A percentile compares a stretch with the other conserved stretches of the same genome.
phyloP scores from a whole-genome alignment of 1,140 invertebrate species.

The Listronotus bonariensis region DNA sequence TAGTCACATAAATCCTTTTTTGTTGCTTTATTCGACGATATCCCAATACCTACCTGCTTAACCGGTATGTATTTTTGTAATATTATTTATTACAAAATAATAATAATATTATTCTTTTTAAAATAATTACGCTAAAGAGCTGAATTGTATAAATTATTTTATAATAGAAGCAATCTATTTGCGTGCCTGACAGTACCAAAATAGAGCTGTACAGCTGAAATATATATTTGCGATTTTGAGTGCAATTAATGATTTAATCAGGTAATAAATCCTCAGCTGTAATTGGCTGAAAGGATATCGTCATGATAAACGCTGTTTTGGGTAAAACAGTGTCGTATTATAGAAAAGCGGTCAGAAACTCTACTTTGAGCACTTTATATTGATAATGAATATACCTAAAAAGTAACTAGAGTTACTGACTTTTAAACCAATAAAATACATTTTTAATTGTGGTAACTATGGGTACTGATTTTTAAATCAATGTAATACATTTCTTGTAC shows the following conservation, averaged over 20 bases:
- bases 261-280: constrained; percentile 34
- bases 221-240: constrained; percentile 34
- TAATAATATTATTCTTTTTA: not conserved
- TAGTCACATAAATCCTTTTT: too few species aligned
- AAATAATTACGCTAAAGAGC: not conserved
- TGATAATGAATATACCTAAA: too few species aligned
- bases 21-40: too few species aligned
- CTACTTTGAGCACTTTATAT: too few species aligned
- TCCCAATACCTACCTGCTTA: too few species aligned
- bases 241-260: constrained; percentile 39
- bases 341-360: too few species aligned
- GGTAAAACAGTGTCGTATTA: constrained; percentile 10
- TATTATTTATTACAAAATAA: not conserved
- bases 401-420: too few species aligned
- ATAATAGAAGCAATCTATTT: constrained; percentile 24
- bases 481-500: too few species aligned
- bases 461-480: too few species aligned
- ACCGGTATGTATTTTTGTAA: too few species aligned
- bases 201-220: constrained; percentile 28
- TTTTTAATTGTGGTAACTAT: too few species aligned
- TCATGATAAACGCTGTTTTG: constrained; percentile 23
- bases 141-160: constrained; percentile 19
- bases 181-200: constrained; percentile 23
- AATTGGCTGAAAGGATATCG: constrained; percentile 33
- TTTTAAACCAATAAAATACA: too few species aligned